Evolutionary conservation across 2,113 vertebrate species (phyloP).

Genomic region (Rallus limicola): DNA sequence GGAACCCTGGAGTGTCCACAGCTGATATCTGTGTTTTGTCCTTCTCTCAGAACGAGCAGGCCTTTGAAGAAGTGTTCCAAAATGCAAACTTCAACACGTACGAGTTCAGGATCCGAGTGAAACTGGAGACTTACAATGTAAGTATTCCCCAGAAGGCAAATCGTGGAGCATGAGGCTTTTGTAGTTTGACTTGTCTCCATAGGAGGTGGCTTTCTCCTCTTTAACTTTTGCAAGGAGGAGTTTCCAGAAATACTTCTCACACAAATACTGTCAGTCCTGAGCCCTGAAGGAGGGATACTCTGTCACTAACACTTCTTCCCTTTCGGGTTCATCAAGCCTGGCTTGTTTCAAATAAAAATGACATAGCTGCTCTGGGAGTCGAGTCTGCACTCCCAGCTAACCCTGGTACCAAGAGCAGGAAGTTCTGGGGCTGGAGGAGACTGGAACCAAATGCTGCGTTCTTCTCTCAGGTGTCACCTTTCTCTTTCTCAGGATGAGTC

Average conservation of each 20-base stretch:
- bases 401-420: not conserved
- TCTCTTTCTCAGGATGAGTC: slow-evolving; percentile 88
- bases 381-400: not conserved
- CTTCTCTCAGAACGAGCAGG: slow-evolving; percentile 87
- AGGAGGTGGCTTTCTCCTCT: not conserved
- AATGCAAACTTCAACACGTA: slow-evolving; percentile 91
- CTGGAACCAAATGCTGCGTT: not conserved
- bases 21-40: slow-evolving; percentile 34
- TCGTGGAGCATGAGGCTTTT: not conserved
- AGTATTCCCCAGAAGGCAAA: slow-evolving; percentile 63
- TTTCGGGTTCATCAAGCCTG: not conserved
- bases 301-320: not conserved
- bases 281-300: not conserved
- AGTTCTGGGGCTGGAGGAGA: not conserved
- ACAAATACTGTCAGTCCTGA: not conserved
- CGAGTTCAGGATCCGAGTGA: slow-evolving; percentile 89
- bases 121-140: slow-evolving; percentile 96
- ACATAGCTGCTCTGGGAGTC: not conserved
- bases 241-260: not conserved
- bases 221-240: not conserved
- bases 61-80: slow-evolving; percentile 93
- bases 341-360: not conserved
- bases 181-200: not conserved
- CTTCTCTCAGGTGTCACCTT: not conserved
- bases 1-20: not conserved